Evolutionary conservation across 2,888 invertebrate genomes (phyloP), one percentile per base, ranked within the genome.

Genomic region (Stenoptilia bipunctidactyla): DNA sequence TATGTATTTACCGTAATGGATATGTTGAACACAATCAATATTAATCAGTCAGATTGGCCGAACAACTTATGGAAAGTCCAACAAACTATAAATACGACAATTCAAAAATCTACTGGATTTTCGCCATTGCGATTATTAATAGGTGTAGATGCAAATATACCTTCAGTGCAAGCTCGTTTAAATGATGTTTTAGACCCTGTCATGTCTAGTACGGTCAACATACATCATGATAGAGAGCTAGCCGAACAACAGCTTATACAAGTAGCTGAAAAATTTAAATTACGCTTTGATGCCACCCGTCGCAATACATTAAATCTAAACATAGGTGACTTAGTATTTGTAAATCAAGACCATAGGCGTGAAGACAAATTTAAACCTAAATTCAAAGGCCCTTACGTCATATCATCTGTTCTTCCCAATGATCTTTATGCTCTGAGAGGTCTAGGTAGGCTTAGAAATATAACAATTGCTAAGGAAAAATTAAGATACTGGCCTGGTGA

Each of bases 21-120:
- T 34, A 50, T 46, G 46, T 10, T 50, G 2, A 43, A 2, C 15
- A 45, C 45, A n/a, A 41, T 27, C 1, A 45, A 41, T 37, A 44
- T 27, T 33, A 41, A 40, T 15, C 0, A 8, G 37, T 40, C 47
- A 47, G 47, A 47, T 9, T 48, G 48, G 48, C 50, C 48, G 37
- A 50, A 27, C 45, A 37, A 2, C 1, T 37, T 48, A n/a, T 48
- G 42, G 39, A 48, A 43, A 13, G 45, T 50, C 0, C 42, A 42
- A 37, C 41, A 40, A 12, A 41, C 45, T 1, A 39, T 45, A 8
- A 45, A 45, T 15, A 42, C 42, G 1, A 45, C 45, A 2, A 8
- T 42, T 1, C 42, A 45, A 27, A 39, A 39, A 12, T 45, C 45
- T 5, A 45, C 45, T n/a, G 45, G 40, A 1, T 45, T 45, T 15